These are phyloP conservation scores for Cyphomyrmex costatus DNA, from an alignment of 1,140 invertebrate genomes.

Conservation along the genomic window DNA sequence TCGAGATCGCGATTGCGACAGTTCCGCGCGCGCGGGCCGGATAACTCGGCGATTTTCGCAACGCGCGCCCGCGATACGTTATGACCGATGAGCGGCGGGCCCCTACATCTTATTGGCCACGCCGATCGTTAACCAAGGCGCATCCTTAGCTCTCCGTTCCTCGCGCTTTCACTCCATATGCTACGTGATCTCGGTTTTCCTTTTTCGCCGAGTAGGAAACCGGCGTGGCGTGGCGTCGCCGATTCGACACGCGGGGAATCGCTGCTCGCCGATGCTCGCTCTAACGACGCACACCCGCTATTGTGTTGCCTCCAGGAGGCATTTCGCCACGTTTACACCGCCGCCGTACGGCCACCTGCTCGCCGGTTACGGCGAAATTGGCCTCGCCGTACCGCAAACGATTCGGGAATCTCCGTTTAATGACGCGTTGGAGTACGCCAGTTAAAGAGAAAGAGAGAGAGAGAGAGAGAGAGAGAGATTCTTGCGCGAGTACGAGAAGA, in stretches of 20 bases:
- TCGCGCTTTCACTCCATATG: slow-evolving; percentile 61
- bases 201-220: slow-evolving; percentile 56
- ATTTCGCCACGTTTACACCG: slow-evolving; percentile 51
- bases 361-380: slow-evolving; percentile 32
- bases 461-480: too few species aligned
- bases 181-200: slow-evolving; percentile 67
- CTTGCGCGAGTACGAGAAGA: slow-evolving; percentile 6
- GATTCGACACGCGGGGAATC: slow-evolving; percentile 30
- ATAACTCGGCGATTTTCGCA: slow-evolving; percentile 39
- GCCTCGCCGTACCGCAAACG: slow-evolving; percentile 13
- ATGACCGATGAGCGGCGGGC: slow-evolving; percentile 42
- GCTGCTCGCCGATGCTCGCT: slow-evolving; percentile 23
- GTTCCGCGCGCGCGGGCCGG: not conserved
- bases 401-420: slow-evolving; percentile 49
- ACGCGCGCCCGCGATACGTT: slow-evolving; percentile 42
- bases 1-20: slow-evolving; percentile 34
- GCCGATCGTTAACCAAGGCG: slow-evolving; percentile 63
- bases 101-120: slow-evolving; percentile 63
- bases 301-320: slow-evolving; percentile 44
- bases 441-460: not conserved
- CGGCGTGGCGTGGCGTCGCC: not conserved
- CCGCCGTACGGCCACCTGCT: slow-evolving; percentile 27
- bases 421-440: slow-evolving; percentile 7
- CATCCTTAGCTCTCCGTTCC: not conserved
- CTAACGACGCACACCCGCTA: slow-evolving; percentile 24